Conservation (phyloP, 2,888 invertebrate species). For the Branchellion lobata region DNA sequence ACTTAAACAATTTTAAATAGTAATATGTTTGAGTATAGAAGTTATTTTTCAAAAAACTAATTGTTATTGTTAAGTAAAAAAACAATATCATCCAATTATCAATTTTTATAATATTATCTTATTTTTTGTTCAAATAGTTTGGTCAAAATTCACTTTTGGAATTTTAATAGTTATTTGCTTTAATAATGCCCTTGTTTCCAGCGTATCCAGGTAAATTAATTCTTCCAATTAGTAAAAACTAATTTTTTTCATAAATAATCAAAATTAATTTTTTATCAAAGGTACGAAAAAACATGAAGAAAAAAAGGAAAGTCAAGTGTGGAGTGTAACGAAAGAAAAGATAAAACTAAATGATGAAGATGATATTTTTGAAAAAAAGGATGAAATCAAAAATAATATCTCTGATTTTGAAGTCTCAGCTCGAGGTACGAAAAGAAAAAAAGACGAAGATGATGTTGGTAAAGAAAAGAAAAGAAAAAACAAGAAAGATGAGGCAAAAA, state of each 20-base stretch:
- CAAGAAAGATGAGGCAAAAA: too few species aligned
- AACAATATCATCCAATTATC: too few species aligned
- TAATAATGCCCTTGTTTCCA: not conserved
- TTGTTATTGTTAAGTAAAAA: too few species aligned
- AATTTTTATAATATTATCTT: too few species aligned
- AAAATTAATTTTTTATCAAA: not conserved
- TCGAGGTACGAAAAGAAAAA: not conserved
- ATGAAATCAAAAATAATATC: not conserved
- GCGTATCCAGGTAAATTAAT: constrained; percentile 3
- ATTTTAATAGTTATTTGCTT: not conserved
- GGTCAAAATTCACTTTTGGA: too few species aligned
- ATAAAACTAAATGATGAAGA: not conserved
- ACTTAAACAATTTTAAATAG: too few species aligned
- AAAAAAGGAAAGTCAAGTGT: not conserved
- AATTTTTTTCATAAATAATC: not conserved
- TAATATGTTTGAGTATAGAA: too few species aligned
- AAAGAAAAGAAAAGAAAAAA: too few species aligned
- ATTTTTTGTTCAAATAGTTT: too few species aligned
- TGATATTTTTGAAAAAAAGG: not conserved
- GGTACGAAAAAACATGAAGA: not conserved
- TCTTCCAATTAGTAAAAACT: not conserved
- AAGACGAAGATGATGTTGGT: not conserved
- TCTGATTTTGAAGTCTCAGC: not conserved
- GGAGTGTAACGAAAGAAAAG: not conserved
- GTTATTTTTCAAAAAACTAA: too few species aligned